Evolutionary conservation across 2,113 vertebrate species (phyloP).

Genomic region (Aythya baeri): DNA sequence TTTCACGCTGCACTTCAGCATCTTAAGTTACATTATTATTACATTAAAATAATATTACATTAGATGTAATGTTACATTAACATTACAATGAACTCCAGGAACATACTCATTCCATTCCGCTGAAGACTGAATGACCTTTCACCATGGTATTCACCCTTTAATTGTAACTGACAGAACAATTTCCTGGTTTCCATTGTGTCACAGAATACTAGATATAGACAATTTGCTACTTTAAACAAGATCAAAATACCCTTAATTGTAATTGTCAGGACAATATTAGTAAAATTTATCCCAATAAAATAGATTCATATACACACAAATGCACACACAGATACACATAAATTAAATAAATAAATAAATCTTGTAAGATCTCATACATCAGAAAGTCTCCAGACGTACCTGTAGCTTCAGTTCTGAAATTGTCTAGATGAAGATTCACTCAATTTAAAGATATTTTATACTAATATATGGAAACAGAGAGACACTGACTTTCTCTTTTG

Average conservation of each 20-base stretch:
- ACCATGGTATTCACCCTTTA: not conserved
- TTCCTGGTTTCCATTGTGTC: not conserved
- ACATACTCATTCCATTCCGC: not conserved
- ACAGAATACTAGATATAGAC: not conserved
- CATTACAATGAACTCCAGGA: too few species aligned
- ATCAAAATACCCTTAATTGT: not conserved
- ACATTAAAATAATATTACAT: too few species aligned
- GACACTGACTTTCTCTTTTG: not conserved
- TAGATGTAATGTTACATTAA: too few species aligned
- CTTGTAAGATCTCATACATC: not conserved
- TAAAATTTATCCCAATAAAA: not conserved
- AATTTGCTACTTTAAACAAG: not conserved
- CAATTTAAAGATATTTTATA: not conserved
- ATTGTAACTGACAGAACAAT: not conserved
- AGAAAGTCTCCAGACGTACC: not conserved
- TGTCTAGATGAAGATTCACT: not conserved
- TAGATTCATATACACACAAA: not conserved
- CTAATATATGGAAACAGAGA: not conserved
- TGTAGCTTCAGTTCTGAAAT: not conserved
- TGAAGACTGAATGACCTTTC: not conserved
- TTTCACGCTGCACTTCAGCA: not conserved
- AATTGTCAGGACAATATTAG: not conserved
- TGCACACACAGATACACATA: fast-evolving
- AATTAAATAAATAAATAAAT: not conserved
- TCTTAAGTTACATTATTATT: not conserved